Evolutionary conservation across 2,888 invertebrate genomes (phyloP).

Genomic region (Philereme transversata): DNA sequence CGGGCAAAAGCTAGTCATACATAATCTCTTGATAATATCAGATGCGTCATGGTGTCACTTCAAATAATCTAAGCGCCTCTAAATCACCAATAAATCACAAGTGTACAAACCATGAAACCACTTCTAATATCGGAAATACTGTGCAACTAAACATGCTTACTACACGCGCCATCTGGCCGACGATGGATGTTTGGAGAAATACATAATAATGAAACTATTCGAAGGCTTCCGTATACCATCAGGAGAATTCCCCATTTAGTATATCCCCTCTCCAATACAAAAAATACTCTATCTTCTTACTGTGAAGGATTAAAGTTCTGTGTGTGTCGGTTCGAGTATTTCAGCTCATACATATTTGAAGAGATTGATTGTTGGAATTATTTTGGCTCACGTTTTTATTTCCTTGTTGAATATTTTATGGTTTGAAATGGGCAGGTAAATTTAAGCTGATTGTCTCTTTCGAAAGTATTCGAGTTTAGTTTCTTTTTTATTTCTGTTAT

Average conservation of each 20-base stretch:
- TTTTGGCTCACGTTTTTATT: constrained; percentile 33
- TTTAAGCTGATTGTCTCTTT: constrained; percentile 10
- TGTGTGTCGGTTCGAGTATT: neutral
- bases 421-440: constrained; percentile 15
- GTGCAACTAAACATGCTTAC: constrained; percentile 18
- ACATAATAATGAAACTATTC: constrained; percentile 28
- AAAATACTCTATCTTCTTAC: neutral
- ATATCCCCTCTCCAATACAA: constrained; percentile 1
- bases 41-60: too few species aligned
- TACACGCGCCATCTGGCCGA: constrained; percentile 27
- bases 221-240: constrained; percentile 13
- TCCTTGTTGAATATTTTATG: constrained; percentile 39
- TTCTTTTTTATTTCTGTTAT: too few species aligned
- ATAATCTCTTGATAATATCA: too few species aligned
- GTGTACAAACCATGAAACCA: constrained; percentile 28
- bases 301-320: neutral
- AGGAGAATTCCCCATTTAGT: constrained; percentile 10
- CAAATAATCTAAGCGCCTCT: too few species aligned
- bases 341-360: constrained; percentile 35
- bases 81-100: constrained; percentile 24
- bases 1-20: too few species aligned
- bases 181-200: constrained; percentile 24
- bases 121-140: constrained; percentile 23
- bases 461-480: neutral
- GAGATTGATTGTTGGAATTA: constrained; percentile 37